Evolutionary conservation across 2,797 vertebrate species (phyloP).

Genomic region (Syngnathus acus): DNA sequence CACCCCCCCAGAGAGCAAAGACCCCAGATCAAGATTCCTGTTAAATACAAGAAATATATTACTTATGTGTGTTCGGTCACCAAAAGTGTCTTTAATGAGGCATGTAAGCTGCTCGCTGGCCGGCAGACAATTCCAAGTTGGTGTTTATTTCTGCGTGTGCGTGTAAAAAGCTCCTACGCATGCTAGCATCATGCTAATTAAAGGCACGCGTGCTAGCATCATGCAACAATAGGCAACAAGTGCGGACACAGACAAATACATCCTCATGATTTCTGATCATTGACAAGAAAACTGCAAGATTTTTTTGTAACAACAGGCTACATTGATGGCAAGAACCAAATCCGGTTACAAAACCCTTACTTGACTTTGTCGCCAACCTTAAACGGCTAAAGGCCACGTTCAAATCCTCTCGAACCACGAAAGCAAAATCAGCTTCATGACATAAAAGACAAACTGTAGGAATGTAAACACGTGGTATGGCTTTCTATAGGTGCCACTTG

Average conservation of each 20-base stretch:
- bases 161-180: background rate
- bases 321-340: background rate
- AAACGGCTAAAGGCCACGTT: background rate
- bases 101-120: constrained; percentile 1
- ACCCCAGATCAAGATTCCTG: constrained; percentile 41
- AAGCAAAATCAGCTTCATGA: background rate
- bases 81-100: constrained; percentile 29
- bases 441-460: background rate
- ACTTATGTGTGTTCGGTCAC: constrained; percentile 22
- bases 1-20: constrained; percentile 7
- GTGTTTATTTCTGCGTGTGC: background rate
- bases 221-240: background rate
- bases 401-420: background rate
- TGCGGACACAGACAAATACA: background rate
- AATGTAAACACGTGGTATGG: background rate
- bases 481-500: background rate
- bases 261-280: background rate
- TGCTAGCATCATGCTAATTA: background rate
- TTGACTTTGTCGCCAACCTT: background rate
- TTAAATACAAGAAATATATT: constrained; percentile 33
- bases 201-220: background rate
- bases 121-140: background rate
- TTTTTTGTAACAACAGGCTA: background rate
- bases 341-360: background rate
- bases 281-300: background rate